These are phyloP conservation scores for Pachyramphus minor DNA, from an alignment of 2,113 vertebrate species.

Conservation along the genomic window DNA sequence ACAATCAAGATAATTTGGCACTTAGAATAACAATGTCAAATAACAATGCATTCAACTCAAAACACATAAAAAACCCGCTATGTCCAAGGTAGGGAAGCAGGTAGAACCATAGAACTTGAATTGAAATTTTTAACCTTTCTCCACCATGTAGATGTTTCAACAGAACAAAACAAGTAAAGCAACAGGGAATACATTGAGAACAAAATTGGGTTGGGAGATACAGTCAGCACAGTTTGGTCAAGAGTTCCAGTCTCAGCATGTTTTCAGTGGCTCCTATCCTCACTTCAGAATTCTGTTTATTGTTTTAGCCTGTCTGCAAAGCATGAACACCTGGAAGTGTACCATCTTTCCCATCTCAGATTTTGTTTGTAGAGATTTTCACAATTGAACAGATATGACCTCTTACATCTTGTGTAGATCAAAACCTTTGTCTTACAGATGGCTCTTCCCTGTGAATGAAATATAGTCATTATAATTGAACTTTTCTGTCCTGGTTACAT, in stretches of 20 bases:
- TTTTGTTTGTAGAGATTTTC: background rate
- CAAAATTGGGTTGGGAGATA: background rate
- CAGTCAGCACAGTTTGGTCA: background rate
- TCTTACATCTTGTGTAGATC: background rate
- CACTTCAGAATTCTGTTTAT: background rate
- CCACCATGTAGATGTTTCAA: background rate
- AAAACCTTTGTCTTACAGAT: background rate
- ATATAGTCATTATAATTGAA: background rate
- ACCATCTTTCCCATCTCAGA: background rate
- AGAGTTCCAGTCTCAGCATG: background rate
- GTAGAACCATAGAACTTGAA: background rate
- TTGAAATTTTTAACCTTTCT: background rate
- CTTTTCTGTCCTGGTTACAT: background rate
- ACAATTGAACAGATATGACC: background rate
- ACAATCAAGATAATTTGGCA: background rate
- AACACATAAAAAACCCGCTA: background rate
- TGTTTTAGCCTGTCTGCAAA: background rate
- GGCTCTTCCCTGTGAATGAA: background rate
- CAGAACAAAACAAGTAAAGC: background rate
- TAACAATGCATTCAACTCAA: background rate
- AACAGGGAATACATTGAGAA: constrained; percentile 11
- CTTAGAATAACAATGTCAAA: background rate
- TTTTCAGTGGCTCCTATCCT: background rate
- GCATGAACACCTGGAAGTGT: background rate
- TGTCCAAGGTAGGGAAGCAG: background rate